phyloP scores from a whole-genome alignment of 2,113 vertebrate species.

The Anhinga anhinga region DNA sequence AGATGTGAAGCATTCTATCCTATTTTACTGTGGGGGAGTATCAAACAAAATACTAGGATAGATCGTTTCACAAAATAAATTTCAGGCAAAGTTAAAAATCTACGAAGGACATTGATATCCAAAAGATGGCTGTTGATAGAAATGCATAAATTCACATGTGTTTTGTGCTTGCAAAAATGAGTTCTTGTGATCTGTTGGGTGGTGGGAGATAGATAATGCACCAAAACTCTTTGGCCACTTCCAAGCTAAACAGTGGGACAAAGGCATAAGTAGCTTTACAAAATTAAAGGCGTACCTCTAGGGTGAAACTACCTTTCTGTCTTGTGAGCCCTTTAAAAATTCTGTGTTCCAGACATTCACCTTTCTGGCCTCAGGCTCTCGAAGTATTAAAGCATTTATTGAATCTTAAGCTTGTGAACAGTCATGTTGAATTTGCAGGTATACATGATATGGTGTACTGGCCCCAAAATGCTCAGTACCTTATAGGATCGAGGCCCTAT shows the following conservation, averaged over 20 bases:
- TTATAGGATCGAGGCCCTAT: neutral
- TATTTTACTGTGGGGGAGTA: neutral
- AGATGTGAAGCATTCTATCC: neutral
- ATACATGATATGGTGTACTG: fast-evolving
- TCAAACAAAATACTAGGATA: neutral
- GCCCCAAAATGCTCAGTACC: neutral
- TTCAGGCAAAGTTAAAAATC: neutral
- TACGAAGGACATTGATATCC: neutral
- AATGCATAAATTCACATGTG: neutral
- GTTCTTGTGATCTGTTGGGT: neutral
- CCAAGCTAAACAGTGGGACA: neutral
- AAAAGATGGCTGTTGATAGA: neutral
- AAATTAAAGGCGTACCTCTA: neutral
- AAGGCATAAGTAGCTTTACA: neutral
- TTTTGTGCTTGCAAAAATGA: neutral
- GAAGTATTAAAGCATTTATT: neutral
- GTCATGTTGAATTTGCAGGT: neutral
- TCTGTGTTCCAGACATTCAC: fast-evolving
- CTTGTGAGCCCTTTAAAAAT: neutral
- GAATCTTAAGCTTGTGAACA: neutral
- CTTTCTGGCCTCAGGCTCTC: neutral
- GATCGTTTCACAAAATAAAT: neutral
- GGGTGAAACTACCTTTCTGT: neutral
- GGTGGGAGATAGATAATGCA: neutral
- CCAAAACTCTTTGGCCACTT: neutral